Conservation (phyloP, 2,888 invertebrate genomes). For the Drosophila phalerata region DNA sequence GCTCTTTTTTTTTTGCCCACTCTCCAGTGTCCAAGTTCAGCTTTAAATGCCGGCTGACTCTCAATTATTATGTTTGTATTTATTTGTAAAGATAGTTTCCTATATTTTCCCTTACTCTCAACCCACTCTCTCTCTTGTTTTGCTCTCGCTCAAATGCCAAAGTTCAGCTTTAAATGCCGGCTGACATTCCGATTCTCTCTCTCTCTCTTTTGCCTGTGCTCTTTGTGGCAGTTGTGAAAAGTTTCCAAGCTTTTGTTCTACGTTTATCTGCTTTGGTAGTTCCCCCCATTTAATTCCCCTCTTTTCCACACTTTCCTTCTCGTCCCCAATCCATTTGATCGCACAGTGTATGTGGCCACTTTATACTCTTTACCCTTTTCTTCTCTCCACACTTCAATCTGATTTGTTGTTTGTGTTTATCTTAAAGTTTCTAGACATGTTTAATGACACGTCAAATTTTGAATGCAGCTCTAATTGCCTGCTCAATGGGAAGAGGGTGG, state of each 20-base stretch:
- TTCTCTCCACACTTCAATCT: background rate
- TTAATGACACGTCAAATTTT: constrained; percentile 33
- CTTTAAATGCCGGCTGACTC: constrained; percentile 6
- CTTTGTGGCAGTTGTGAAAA: background rate
- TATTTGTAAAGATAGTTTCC: background rate
- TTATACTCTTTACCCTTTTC: background rate
- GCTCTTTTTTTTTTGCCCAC: background rate
- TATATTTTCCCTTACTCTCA: background rate
- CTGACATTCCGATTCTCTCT: background rate
- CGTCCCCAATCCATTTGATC: background rate
- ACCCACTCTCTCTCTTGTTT: background rate
- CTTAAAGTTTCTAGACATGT: background rate
- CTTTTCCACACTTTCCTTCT: background rate
- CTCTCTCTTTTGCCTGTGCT: background rate
- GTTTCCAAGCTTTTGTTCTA: constrained; percentile 11
- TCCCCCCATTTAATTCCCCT: background rate
- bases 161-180: constrained; percentile 10
- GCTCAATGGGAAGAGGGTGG: background rate
- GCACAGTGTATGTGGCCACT: background rate
- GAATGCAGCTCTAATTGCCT: constrained; percentile 56
- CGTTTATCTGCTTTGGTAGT: background rate
- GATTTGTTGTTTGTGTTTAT: constrained; percentile 9
- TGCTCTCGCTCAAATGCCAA: background rate
- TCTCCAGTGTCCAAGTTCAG: background rate
- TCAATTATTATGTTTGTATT: background rate